Conservation (phyloP, 2,888 invertebrate genomes). For the Thumatha senex region DNA sequence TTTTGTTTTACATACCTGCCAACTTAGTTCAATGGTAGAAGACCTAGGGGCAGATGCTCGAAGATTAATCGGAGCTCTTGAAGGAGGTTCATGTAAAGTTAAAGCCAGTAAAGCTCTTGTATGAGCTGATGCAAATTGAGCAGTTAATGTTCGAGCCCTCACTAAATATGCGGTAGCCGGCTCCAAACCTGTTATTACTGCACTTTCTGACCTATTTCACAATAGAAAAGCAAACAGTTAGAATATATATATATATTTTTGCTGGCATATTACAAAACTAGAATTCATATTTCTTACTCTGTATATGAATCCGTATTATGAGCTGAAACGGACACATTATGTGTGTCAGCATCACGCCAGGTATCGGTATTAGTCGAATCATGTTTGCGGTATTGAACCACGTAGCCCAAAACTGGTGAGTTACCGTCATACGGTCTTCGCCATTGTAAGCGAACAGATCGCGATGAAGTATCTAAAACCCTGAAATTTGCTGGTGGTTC, state of each 20-base stretch:
- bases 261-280: background rate
- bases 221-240: background rate
- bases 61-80: constrained; percentile 66
- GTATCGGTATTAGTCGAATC: constrained; percentile 78
- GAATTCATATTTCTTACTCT: constrained; percentile 57
- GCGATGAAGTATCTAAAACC: constrained; percentile 86
- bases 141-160: constrained; percentile 70
- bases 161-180: constrained; percentile 76
- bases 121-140: constrained; percentile 74
- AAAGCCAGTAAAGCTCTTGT: constrained; percentile 71
- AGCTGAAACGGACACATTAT: constrained; percentile 80
- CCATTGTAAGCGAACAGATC: constrained; percentile 86
- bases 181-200: constrained; percentile 72
- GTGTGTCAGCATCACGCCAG: constrained; percentile 83
- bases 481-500: constrained; percentile 87
- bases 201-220: constrained; percentile 58
- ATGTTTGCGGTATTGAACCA: constrained; percentile 88
- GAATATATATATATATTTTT: background rate
- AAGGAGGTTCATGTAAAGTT: constrained; percentile 73
- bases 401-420: constrained; percentile 90
- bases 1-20: constrained; percentile 58
- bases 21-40: constrained; percentile 68
- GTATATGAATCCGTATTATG: constrained; percentile 59
- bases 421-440: constrained; percentile 90
- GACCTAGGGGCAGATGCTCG: constrained; percentile 68